These are phyloP conservation scores for Cephalopholis sonnerati DNA, from an alignment of 2,113 vertebrate genomes.

Conservation along the genomic window DNA sequence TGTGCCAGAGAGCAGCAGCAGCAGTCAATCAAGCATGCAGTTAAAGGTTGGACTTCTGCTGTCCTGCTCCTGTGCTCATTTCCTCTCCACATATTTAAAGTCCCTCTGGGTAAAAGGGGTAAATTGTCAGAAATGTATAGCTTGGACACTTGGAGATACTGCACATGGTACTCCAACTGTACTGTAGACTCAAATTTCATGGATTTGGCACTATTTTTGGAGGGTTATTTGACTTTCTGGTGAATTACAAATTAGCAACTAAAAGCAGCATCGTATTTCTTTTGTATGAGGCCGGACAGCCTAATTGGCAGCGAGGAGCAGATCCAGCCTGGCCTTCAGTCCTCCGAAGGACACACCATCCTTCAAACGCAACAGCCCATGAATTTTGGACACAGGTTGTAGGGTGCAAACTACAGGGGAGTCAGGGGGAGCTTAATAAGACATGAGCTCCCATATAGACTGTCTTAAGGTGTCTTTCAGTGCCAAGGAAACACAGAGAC, in stretches of 20 bases:
- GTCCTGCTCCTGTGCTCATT: neutral
- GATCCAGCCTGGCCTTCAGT: neutral
- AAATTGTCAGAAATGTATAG: neutral
- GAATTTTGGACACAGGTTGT: neutral
- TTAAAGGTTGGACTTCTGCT: slow-evolving; percentile 9
- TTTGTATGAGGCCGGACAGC: neutral
- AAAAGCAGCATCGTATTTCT: neutral
- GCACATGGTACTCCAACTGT: neutral
- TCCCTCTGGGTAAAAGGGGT: neutral
- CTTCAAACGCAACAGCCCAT: neutral
- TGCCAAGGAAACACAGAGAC: too few species aligned
- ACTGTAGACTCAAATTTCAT: neutral
- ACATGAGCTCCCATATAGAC: too few species aligned
- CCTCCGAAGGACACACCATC: neutral
- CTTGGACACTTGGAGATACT: neutral
- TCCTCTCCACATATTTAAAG: neutral
- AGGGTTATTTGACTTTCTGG: neutral
- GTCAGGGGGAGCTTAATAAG: too few species aligned
- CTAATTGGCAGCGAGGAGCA: neutral
- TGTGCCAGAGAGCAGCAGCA: slow-evolving; percentile 46
- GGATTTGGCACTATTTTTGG: neutral
- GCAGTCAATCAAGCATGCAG: slow-evolving; percentile 53
- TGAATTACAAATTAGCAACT: neutral
- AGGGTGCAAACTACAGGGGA: too few species aligned
- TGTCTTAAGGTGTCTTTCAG: too few species aligned